A percentile compares a stretch with the other conserved stretches of the same genome.
These are phyloP conservation scores for Agraylea sexmaculata DNA, from an alignment of 1,140 invertebrate genomes.

Conservation along the genomic window DNA sequence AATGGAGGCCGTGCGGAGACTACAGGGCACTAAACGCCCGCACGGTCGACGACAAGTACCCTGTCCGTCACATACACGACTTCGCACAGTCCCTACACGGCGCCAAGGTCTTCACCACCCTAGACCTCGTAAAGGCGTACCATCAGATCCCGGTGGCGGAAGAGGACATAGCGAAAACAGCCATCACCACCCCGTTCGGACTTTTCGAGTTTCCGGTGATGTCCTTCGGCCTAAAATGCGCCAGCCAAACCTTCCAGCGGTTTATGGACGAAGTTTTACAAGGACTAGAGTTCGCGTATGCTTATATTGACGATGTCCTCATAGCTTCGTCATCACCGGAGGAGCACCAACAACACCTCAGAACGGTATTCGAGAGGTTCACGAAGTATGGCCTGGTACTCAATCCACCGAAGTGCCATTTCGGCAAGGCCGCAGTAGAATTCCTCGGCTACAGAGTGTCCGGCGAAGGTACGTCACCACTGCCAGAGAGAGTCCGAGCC, in stretches of 20 bases:
- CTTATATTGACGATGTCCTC: slow-evolving; percentile 29
- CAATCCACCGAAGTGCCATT: slow-evolving; percentile 25
- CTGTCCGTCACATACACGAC: slow-evolving; percentile 26
- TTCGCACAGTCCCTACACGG: slow-evolving; percentile 26
- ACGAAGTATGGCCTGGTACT: slow-evolving; percentile 22
- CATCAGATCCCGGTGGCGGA: slow-evolving; percentile 30
- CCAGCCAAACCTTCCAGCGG: slow-evolving; percentile 35
- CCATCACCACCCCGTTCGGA: slow-evolving; percentile 29
- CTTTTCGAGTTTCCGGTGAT: slow-evolving; percentile 26
- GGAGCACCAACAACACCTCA: slow-evolving; percentile 24
- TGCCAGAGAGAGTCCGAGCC: slow-evolving; percentile 19
- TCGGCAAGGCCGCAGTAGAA: slow-evolving; percentile 10
- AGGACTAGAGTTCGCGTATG: slow-evolving; percentile 23
- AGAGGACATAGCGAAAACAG: slow-evolving; percentile 28
- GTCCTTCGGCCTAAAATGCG: slow-evolving; percentile 26
- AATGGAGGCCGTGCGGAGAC: slow-evolving; percentile 21
- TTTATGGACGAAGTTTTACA: slow-evolving; percentile 36
- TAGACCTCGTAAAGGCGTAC: slow-evolving; percentile 35
- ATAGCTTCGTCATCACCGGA: slow-evolving; percentile 23
- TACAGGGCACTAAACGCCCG: slow-evolving; percentile 23
- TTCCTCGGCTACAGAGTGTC: slow-evolving; percentile 25
- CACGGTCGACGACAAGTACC: slow-evolving; percentile 31
- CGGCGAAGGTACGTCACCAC: slow-evolving; percentile 24
- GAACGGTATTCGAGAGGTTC: slow-evolving; percentile 20
- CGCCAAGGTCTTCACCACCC: slow-evolving; percentile 23